These are phyloP conservation scores for Calypte anna DNA, from an alignment of 2,113 vertebrate genomes.

Conservation along the genomic window DNA sequence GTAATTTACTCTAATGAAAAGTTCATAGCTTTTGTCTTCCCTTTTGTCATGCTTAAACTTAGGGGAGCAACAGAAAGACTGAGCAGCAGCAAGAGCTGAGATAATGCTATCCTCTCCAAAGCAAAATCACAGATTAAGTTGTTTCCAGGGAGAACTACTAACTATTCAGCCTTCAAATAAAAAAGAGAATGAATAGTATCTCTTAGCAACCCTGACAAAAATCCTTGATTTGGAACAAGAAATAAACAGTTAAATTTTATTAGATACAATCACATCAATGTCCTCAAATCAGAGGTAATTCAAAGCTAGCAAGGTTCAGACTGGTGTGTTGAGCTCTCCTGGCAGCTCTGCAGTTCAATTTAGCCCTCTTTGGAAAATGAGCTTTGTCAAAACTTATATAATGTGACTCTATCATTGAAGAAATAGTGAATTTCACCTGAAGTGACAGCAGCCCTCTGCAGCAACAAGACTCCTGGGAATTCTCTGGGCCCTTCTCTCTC, in stretches of 20 bases:
- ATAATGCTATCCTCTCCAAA: constrained; percentile 24
- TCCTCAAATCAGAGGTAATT: constrained; percentile 28
- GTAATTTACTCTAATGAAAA: neutral
- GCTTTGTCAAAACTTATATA: constrained; percentile 1
- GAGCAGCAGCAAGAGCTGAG: constrained; percentile 15
- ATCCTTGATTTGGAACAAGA: constrained; percentile 22
- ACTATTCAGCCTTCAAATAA: constrained; percentile 39
- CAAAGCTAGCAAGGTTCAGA: neutral
- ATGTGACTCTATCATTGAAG: neutral
- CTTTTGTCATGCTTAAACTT: constrained; percentile 31
- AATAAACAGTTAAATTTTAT: constrained; percentile 35
- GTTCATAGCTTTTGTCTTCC: constrained; percentile 3
- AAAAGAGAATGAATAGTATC: constrained; percentile 30
- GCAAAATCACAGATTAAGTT: constrained; percentile 38
- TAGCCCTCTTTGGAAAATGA: neutral
- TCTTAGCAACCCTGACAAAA: constrained; percentile 53
- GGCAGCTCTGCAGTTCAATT: neutral
- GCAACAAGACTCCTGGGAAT: neutral
- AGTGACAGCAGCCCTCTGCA: neutral
- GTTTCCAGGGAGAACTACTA: constrained; percentile 43
- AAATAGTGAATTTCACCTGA: neutral
- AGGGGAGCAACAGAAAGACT: neutral
- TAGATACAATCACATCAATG: neutral
- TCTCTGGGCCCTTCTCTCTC: neutral
- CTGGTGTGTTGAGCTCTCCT: neutral